These are phyloP conservation scores for Metallyticus violacea DNA, from an alignment of 2,888 invertebrate species.

Conservation along the genomic window DNA sequence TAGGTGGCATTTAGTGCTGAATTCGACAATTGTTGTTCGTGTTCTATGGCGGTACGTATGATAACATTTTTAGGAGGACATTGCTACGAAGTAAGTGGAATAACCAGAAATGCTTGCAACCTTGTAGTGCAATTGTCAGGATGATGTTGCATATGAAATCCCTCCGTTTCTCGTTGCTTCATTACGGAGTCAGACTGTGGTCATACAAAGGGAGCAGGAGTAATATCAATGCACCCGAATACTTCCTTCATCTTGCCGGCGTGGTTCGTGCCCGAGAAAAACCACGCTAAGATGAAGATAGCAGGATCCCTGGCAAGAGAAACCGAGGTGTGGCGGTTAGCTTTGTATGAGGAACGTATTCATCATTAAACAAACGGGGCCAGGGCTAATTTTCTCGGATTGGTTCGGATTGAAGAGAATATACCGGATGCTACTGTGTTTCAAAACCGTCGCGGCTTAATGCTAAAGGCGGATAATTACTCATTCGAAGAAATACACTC, in stretches of 20 bases:
- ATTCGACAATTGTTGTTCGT: no score
- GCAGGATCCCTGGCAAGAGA: background rate
- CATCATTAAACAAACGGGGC: background rate
- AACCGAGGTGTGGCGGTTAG: background rate
- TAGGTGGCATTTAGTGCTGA: no score
- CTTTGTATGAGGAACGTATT: background rate
- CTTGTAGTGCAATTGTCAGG: background rate
- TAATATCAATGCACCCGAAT: background rate
- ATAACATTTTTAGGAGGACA: no score
- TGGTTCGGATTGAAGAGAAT: background rate
- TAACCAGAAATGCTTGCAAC: background rate
- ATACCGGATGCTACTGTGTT: background rate
- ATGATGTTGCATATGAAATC: background rate
- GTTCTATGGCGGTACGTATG: no score
- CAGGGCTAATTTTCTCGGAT: background rate
- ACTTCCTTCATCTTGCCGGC: background rate
- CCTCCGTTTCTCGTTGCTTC: background rate
- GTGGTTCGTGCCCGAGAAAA: background rate
- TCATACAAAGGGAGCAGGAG: background rate
- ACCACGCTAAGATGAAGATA: background rate
- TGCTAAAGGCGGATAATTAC: background rate
- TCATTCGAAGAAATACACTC: background rate
- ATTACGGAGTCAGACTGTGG: background rate
- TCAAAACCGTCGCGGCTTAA: background rate
- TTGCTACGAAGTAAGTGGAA: no score